phyloP scores from a whole-genome alignment of 2,113 vertebrate species.

The Grantiella picta region DNA sequence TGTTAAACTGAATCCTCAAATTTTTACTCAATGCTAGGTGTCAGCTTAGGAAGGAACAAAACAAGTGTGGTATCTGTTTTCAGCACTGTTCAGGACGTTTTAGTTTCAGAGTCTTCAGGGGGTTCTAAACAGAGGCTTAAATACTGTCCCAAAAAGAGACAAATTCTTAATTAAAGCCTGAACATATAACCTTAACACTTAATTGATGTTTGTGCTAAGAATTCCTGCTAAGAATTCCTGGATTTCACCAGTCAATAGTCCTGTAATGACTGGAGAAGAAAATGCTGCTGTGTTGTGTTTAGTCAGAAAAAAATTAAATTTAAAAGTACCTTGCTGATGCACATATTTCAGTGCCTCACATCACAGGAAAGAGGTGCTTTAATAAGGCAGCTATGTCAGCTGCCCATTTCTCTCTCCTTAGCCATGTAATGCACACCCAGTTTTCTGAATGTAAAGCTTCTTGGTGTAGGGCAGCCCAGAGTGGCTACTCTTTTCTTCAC shows the following conservation, averaged over 20 bases:
- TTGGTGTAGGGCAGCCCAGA: neutral
- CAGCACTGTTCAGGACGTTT: neutral
- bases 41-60: neutral
- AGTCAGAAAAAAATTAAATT: neutral
- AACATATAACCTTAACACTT: neutral
- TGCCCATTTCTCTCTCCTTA: neutral
- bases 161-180: neutral
- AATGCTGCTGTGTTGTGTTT: neutral
- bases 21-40: neutral
- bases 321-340: neutral
- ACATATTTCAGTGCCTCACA: neutral
- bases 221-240: neutral
- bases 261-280: neutral
- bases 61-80: neutral
- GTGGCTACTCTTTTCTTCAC: neutral
- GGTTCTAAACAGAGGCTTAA: neutral
- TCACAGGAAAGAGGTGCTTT: neutral
- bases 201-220: neutral
- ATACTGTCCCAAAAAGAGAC: neutral
- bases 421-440: neutral
- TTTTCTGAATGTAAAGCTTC: neutral
- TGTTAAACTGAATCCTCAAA: neutral
- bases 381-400: neutral
- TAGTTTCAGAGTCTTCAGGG: neutral
- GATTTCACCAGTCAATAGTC: neutral